A percentile compares a stretch with the other conserved stretches of the same genome.
Evolutionary conservation across 35 echinoderm and acorn worm species (phyloP).

Genomic region (Heliocidaris tuberculata): DNA sequence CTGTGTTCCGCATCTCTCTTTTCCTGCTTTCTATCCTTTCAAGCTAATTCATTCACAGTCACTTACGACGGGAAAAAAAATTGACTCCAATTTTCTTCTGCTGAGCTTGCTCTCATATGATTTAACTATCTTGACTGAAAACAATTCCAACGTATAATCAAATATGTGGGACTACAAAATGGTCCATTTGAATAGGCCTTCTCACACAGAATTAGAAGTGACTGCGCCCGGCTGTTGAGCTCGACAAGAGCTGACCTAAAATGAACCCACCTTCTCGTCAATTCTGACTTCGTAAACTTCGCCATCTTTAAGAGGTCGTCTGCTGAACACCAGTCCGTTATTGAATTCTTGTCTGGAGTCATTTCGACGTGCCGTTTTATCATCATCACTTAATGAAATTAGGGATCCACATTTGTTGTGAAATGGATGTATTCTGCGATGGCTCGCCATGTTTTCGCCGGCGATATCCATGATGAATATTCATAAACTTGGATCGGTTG

Average conservation of each 20-base stretch:
- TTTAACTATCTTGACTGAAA: no score
- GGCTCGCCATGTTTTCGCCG: constrained; percentile 52
- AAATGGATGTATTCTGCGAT: constrained; percentile 58
- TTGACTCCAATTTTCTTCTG: no score
- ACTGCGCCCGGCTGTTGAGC: background rate
- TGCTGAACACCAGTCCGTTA: constrained; percentile 86
- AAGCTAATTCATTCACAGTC: no score
- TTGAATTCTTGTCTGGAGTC: constrained; percentile 86
- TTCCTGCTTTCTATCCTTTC: no score
- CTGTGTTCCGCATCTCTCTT: no score
- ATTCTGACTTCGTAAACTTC: constrained; percentile 85
- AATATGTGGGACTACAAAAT: no score
- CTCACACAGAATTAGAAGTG: background rate
- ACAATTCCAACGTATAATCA: no score
- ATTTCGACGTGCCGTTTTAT: constrained; percentile 68
- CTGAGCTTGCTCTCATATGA: no score
- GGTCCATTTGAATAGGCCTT: no score
- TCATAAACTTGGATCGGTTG: background rate
- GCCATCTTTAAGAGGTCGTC: constrained; percentile 68
- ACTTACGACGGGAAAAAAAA: no score
- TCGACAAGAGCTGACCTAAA: no score
- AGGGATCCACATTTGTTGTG: constrained; percentile 68
- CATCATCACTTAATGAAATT: constrained; percentile 62
- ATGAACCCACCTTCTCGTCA: constrained; percentile 71
- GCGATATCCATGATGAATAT: constrained; percentile 35